Conservation (phyloP, 2,797 vertebrate genomes). For the Gymnothorax reevesii region DNA sequence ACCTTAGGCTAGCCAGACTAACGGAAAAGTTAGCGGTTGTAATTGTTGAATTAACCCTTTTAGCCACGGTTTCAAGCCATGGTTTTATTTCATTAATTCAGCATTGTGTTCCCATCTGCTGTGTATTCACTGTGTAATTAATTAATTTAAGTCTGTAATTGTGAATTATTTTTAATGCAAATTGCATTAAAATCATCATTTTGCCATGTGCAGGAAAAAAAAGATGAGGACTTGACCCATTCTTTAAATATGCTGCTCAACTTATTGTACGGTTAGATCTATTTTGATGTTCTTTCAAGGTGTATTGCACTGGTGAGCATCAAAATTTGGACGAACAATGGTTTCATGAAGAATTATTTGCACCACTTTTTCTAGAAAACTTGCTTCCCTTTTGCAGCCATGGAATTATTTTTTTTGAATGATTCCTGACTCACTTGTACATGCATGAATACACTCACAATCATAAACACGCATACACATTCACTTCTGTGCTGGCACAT, state of each 20-base stretch:
- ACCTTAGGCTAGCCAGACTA: conserved; percentile 83
- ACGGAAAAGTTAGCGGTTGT: conserved; percentile 46
- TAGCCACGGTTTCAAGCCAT: background rate
- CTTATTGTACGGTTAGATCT: background rate
- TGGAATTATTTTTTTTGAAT: too few species aligned
- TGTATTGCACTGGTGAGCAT: too few species aligned
- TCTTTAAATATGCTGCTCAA: background rate
- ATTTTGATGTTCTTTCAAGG: too few species aligned
- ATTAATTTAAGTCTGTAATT: background rate
- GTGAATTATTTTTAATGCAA: background rate
- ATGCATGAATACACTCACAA: too few species aligned
- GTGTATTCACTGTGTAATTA: background rate
- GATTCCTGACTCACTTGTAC: too few species aligned
- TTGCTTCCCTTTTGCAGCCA: too few species aligned
- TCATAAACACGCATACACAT: background rate
- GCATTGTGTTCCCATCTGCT: background rate
- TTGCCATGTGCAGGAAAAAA: background rate
- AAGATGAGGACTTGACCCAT: too few species aligned
- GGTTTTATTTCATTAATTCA: background rate
- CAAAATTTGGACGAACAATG: too few species aligned
- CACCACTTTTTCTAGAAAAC: too few species aligned
- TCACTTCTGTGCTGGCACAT: too few species aligned
- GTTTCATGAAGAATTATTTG: too few species aligned
- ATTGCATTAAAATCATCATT: background rate
- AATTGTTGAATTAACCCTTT: background rate